Base-by-base conservation (phyloP, 2,797 vertebrate genomes). In the Denticeps clupeoides region DNA sequence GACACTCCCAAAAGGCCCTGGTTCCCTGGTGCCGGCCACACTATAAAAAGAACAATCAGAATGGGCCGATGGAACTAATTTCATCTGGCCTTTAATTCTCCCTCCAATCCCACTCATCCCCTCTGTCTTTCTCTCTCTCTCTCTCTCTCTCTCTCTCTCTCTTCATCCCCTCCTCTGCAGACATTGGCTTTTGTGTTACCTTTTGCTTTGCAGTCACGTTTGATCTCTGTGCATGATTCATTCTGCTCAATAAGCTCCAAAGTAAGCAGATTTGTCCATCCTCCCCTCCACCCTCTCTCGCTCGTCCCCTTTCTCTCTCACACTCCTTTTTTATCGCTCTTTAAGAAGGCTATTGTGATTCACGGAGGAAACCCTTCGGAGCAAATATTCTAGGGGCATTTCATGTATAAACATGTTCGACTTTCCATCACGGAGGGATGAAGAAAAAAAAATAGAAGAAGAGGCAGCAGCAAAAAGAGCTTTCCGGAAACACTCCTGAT, bases 231-330 rank as follows among this genome's bases (percentile, higher is more conserved):
- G 77, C 75, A 78, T 80, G 81, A 82, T 79, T 82, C 80, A 84
- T 83, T 82, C 81, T 83, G 79, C 79, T 84, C 83, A 84, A 83
- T 84, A 84, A 86, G 83, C 82, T 82, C 77, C 75, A 82, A 80
- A 83, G 83, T 84, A 86, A 86, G 83, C 80, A 86, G 80, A 84
- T 86, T 84, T 84, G 80, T 83, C 78, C 76, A 74, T 70, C 73
- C 56, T 54, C 45, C 46, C 42, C 8, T 25, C 15, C 35, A 3
- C 42, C 35, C 25, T 1, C 32, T 7, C 21, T 15, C 27, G 35
- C 25, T 22, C 23, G 45, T 67, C 67, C 60, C 65, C 54, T 38
- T 40, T 37, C 28, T 4, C 44, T n/a, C 13, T 12, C 19, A 4
- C 18, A 43, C 24, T 40, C 48, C 26, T 25, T 49, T 23, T 60